These are phyloP conservation scores for Scomber japonicus DNA, from an alignment of 2,113 vertebrate genomes.

Conservation along the genomic window DNA sequence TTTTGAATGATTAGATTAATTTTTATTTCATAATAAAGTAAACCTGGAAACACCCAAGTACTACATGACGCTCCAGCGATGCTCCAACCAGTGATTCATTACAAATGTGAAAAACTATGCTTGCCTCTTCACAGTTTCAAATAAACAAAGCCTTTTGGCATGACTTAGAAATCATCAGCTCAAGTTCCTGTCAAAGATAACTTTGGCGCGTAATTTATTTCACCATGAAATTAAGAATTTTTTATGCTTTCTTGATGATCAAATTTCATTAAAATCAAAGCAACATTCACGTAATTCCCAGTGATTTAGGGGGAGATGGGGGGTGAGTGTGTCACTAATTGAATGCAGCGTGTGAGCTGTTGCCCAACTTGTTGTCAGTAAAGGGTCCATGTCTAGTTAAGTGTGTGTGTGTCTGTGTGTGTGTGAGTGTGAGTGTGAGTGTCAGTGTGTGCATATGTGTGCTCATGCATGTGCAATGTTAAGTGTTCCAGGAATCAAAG, in stretches of 20 bases:
- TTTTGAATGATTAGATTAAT: neutral
- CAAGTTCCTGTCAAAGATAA: conserved; percentile 22
- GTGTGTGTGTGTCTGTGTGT: conserved; percentile 26
- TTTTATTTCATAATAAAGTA: neutral
- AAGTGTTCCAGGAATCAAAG: conserved; percentile 81
- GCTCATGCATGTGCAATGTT: conserved; percentile 47
- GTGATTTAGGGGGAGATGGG: conserved; percentile 10
- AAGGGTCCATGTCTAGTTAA: conserved; percentile 34
- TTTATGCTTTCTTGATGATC: conserved; percentile 25
- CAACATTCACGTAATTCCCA: conserved; percentile 8
- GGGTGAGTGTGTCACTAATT: conserved; percentile 59
- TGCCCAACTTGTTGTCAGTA: conserved; percentile 69
- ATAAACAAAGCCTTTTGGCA: conserved; percentile 27
- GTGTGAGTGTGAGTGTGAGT: conserved; percentile 15
- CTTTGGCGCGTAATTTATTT: conserved; percentile 41
- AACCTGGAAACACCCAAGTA: neutral
- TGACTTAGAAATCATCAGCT: conserved; percentile 25
- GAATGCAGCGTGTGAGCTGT: conserved; percentile 63
- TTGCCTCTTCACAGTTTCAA: neutral
- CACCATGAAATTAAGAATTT: conserved; percentile 37
- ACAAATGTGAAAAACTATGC: neutral
- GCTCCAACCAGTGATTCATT: neutral
- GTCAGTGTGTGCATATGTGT: conserved; percentile 20
- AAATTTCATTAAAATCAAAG: conserved; percentile 52
- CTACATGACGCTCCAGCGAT: neutral